These are phyloP conservation scores for Melieria crassipennis DNA, from an alignment of 2,888 invertebrate genomes.

Conservation along the genomic window DNA sequence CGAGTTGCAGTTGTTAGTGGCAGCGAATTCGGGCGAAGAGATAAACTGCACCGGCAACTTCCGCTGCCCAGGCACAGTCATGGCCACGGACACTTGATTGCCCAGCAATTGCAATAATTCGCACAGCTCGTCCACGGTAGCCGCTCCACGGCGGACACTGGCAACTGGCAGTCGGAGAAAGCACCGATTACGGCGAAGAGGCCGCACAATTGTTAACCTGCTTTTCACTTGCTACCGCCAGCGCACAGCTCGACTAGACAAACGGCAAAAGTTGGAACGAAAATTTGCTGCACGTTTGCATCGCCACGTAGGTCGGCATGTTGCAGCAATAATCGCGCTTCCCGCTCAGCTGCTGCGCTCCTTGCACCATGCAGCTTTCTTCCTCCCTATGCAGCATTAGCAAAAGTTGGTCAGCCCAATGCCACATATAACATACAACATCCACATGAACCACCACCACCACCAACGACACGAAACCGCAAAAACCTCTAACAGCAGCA, in stretches of 20 bases:
- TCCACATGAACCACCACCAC: constrained; percentile 6
- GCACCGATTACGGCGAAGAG: not conserved
- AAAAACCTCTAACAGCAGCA: constrained; percentile 3
- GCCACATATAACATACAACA: constrained; percentile 5
- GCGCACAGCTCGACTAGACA: not conserved
- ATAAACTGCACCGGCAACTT: not conserved
- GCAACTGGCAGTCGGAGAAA: not conserved
- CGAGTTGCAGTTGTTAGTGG: not conserved
- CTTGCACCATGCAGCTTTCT: not conserved
- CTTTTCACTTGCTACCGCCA: not conserved
- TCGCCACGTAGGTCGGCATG: too few species aligned
- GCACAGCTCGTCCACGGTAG: constrained; percentile 34
- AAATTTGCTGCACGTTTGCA: not conserved
- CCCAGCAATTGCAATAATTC: constrained; percentile 36
- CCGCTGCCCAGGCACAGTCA: too few species aligned
- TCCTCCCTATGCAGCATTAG: not conserved
- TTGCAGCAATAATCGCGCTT: not conserved
- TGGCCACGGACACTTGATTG: constrained; percentile 17
- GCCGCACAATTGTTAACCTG: not conserved
- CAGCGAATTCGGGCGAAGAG: not conserved
- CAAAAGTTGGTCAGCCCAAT: constrained; percentile 3
- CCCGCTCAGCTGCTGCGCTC: not conserved
- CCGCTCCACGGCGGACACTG: not conserved
- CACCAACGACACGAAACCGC: not conserved
- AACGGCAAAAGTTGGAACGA: not conserved